A percentile compares a stretch with the other conserved stretches of the same genome.
Conservation (phyloP, 2,113 vertebrate genomes). For the Sylvilagus bachmani region DNA sequence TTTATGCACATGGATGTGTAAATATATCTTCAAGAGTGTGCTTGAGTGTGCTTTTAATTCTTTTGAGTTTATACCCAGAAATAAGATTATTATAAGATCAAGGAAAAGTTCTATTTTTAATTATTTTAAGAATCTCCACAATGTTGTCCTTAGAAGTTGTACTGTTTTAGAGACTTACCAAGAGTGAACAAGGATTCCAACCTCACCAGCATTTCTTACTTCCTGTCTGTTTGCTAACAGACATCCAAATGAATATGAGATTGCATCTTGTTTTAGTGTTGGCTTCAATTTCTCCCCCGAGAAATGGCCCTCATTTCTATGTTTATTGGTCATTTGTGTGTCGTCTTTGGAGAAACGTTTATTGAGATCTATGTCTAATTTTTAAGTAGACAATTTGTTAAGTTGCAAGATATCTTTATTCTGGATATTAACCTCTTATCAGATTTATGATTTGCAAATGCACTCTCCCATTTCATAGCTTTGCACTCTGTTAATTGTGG, state of each 20-base stretch:
- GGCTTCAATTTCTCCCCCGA: not conserved
- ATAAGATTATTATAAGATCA: not conserved
- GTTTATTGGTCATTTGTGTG: not conserved
- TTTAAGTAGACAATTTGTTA: not conserved
- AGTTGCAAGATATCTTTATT: not conserved
- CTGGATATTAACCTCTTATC: not conserved
- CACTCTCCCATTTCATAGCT: not conserved
- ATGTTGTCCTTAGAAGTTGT: not conserved
- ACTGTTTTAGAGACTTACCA: not conserved
- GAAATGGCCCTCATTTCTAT: not conserved
- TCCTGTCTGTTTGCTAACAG: not conserved
- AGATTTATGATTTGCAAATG: not conserved
- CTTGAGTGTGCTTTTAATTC: not conserved
- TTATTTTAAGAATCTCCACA: not conserved
- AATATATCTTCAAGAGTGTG: not conserved
- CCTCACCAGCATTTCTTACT: not conserved
- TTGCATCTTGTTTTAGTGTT: not conserved
- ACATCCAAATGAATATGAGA: not conserved
- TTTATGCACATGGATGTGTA: not conserved
- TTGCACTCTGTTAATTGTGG: not conserved
- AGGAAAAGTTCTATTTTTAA: not conserved
- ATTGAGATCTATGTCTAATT: not conserved
- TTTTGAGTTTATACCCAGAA: not conserved
- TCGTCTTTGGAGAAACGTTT: not conserved
- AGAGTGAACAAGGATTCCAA: rapidly evolving